Conservation (phyloP, 2,797 vertebrate species). For the Falco peregrinus region DNA sequence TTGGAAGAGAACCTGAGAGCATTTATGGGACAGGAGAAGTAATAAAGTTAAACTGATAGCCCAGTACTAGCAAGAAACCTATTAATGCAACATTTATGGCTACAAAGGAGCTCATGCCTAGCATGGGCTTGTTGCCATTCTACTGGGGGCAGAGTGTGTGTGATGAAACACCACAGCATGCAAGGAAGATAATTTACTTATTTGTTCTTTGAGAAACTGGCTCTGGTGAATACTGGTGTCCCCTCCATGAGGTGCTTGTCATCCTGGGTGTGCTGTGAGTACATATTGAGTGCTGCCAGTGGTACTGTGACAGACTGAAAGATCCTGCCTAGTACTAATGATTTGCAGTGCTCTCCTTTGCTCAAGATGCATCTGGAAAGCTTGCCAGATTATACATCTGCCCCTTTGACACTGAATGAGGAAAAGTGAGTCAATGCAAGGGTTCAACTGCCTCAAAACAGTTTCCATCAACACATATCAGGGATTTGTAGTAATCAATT, state of each 20-base stretch:
- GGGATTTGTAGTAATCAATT: background rate
- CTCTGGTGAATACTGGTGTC: background rate
- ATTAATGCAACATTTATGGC: background rate
- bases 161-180: background rate
- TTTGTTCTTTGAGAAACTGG: background rate
- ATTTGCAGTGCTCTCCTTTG: slow-evolving; percentile 49
- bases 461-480: background rate
- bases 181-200: background rate
- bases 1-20: slow-evolving; percentile 33
- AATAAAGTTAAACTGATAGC: slow-evolving; percentile 21
- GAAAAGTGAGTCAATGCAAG: background rate
- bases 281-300: background rate
- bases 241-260: background rate
- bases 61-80: background rate
- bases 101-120: background rate
- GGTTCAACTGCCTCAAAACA: background rate
- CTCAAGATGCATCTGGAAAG: slow-evolving; percentile 58
- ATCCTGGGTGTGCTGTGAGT: background rate
- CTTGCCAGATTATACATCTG: slow-evolving; percentile 65
- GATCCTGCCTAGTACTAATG: background rate
- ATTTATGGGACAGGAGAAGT: slow-evolving; percentile 24
- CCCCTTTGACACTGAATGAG: slow-evolving; percentile 46
- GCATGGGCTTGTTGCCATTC: background rate
- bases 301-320: slow-evolving; percentile 38
- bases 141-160: background rate